Conservation (phyloP, 1,140 invertebrate genomes). For the Oryzaephilus surinamensis region DNA sequence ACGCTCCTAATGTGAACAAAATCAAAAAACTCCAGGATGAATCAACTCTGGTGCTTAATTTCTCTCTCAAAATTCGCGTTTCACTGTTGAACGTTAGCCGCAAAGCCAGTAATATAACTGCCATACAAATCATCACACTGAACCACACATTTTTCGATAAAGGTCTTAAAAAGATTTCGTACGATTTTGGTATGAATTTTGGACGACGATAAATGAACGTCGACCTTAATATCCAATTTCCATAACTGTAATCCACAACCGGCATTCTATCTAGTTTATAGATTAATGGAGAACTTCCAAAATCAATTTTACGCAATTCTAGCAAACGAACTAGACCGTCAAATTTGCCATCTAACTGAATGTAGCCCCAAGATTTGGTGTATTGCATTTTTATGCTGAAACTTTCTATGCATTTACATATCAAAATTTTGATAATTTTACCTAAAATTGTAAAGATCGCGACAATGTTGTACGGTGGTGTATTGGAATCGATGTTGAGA, state of each 20-base stretch:
- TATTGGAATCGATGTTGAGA: conserved; percentile 51
- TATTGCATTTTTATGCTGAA: conserved; percentile 42
- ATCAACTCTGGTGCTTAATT: conserved; percentile 2
- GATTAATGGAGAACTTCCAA: conserved; percentile 48
- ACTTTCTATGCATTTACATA: conserved; percentile 4
- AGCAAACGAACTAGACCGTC: conserved; percentile 57
- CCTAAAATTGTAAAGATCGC: conserved; percentile 52
- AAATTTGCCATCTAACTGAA: conserved; percentile 46
- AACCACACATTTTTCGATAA: conserved; percentile 46
- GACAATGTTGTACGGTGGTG: conserved; percentile 43
- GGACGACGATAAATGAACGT: conserved; percentile 55
- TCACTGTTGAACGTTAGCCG: no score
- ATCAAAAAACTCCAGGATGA: conserved; percentile 23
- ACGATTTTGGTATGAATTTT: conserved; percentile 39
- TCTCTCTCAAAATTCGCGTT: conserved; percentile 28
- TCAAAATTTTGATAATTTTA: conserved; percentile 27
- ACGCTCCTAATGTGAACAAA: conserved; percentile 35
- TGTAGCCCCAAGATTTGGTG: conserved; percentile 52
- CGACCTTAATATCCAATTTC: conserved; percentile 47
- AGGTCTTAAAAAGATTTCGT: conserved; percentile 47
- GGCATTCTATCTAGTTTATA: conserved; percentile 45
- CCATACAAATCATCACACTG: conserved; percentile 32
- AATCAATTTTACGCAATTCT: conserved; percentile 44
- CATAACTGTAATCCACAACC: conserved; percentile 47
- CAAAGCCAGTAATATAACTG: conserved; percentile 29